Evolutionary conservation across 2,113 vertebrate genomes (phyloP).

Genomic region (Spizaetus ornatus): DNA sequence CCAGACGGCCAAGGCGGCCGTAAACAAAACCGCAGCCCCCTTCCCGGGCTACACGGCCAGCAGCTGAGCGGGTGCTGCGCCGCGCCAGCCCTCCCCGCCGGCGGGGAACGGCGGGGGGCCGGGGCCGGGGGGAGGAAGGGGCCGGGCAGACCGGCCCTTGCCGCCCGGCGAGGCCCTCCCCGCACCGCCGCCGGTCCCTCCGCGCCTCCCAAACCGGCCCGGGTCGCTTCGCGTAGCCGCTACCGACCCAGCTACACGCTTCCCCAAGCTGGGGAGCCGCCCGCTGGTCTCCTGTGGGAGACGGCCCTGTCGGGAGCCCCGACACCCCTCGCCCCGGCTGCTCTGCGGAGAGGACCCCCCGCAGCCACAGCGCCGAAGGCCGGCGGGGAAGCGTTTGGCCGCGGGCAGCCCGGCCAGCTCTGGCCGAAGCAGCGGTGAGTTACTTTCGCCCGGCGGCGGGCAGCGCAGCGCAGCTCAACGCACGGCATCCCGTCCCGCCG

Average conservation of each 20-base stretch:
- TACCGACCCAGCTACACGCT: not conserved
- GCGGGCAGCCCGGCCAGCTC: not conserved
- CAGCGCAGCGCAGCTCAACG: too few species aligned
- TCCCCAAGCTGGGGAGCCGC: too few species aligned
- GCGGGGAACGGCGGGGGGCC: too few species aligned
- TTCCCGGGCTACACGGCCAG: not conserved
- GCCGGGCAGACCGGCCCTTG: too few species aligned
- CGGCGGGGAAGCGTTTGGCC: not conserved
- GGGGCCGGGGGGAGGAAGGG: too few species aligned
- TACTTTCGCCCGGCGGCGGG: not conserved
- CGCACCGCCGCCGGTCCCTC: not conserved
- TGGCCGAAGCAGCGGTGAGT: not conserved
- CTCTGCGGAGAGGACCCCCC: not conserved
- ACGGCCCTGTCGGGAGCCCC: not conserved
- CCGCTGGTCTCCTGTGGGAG: not conserved
- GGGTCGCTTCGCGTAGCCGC: not conserved
- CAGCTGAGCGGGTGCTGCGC: too few species aligned
- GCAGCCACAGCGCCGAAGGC: not conserved
- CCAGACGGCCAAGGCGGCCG: too few species aligned
- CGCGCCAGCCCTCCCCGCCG: not conserved
- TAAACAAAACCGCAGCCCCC: too few species aligned
- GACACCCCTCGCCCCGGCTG: not conserved
- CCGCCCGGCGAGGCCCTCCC: too few species aligned
- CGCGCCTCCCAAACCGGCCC: not conserved
- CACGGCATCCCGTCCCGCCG: not conserved